Evolutionary conservation across 2,797 vertebrate genomes (phyloP).

Genomic region (Onychomys arenicola): DNA sequence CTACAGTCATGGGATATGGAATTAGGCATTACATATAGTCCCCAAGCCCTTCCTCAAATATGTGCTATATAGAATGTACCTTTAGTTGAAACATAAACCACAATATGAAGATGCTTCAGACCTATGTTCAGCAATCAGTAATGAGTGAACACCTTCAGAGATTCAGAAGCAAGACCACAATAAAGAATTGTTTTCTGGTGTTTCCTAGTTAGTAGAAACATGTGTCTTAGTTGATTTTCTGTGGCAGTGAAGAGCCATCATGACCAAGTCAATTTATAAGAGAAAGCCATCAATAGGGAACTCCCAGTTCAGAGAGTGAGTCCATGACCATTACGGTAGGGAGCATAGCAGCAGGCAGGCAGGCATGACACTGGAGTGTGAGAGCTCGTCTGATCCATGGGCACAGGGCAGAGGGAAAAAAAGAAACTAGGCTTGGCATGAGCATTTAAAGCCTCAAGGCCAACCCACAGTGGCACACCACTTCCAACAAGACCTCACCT

Average conservation of each 20-base stretch:
- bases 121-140: neutral
- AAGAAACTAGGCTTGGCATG: neutral
- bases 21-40: neutral
- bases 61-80: neutral
- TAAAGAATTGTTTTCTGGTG: conserved; percentile 8
- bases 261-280: neutral
- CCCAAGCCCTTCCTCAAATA: neutral
- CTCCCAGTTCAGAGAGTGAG: neutral
- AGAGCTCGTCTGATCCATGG: neutral
- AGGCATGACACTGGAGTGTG: neutral
- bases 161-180: neutral
- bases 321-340: neutral
- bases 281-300: neutral
- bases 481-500: neutral
- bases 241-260: neutral
- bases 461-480: neutral
- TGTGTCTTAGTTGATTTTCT: neutral
- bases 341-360: neutral
- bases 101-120: neutral
- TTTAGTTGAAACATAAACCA: conserved; percentile 20
- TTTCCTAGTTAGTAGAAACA: neutral
- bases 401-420: neutral
- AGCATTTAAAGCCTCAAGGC: neutral
- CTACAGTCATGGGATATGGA: neutral
- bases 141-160: neutral